Conservation (phyloP, 2,888 invertebrate genomes). For the Shargacucullia verbasci region DNA sequence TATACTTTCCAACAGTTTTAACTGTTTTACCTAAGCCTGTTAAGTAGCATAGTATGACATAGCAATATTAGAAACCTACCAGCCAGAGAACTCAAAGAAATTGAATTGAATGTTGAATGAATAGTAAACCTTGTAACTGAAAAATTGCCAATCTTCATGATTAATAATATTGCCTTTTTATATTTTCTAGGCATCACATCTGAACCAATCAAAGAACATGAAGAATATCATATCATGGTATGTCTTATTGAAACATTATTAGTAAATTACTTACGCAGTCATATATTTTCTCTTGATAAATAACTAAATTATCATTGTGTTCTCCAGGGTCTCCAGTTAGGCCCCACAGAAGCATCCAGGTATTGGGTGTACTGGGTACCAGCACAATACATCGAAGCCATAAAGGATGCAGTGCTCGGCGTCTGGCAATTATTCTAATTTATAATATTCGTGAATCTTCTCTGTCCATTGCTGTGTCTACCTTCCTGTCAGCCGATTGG, state of each 20-base stretch:
- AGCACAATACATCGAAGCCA: conserved; percentile 96
- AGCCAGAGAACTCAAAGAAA: no score
- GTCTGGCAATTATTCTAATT: conserved; percentile 94
- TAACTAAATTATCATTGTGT: conserved; percentile 18
- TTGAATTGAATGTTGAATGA: no score
- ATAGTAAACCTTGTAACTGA: no score
- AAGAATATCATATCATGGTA: conserved; percentile 97
- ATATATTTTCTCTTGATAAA: not conserved
- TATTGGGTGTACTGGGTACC: conserved; percentile 99
- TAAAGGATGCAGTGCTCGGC: conserved; percentile 96
- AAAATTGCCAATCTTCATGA: no score
- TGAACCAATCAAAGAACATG: conserved; percentile 96
- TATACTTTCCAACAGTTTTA: no score
- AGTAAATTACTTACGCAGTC: not conserved
- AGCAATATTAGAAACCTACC: no score
- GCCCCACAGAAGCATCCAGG: conserved; percentile 96
- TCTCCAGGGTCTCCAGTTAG: conserved; percentile 94
- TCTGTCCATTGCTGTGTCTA: conserved; percentile 71
- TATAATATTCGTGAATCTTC: conserved; percentile 45
- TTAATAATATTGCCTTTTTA: no score
- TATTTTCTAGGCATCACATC: conserved; percentile 85
- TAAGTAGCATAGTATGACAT: no score
- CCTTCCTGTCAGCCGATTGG: conserved; percentile 76
- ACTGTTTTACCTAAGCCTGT: no score
- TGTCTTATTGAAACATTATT: conserved; percentile 62